Percentiles rank a stretch among this genome's conserved stretches.
phyloP scores from a whole-genome alignment of 37 sponge, comb jelly and placozoan species.

The Halisarca cf. caerulea region DNA sequence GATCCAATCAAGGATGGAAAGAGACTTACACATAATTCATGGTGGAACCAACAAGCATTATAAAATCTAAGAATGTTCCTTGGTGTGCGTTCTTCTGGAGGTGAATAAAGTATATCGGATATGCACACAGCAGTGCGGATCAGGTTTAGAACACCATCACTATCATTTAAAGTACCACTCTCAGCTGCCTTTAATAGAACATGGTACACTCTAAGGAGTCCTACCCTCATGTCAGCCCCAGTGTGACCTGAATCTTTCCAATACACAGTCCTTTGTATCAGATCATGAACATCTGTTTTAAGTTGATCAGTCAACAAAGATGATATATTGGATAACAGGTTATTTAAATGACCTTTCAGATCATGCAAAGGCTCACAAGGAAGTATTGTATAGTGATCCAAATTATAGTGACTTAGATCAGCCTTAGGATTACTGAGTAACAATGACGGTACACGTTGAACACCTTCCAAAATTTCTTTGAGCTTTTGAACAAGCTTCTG shows the following conservation, averaged over 20 bases:
- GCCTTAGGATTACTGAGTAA: constrained; percentile 21
- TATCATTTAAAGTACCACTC: too few relatives aligned
- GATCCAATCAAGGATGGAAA: neutral
- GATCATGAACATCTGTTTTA: neutral
- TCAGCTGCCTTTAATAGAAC: too few relatives aligned
- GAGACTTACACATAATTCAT: neutral
- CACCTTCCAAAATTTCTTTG: constrained; percentile 14
- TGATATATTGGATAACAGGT: neutral
- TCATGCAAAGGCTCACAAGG: constrained; percentile 33
- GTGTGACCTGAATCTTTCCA: neutral
- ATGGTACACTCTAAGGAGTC: too few relatives aligned
- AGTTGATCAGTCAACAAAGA: neutral
- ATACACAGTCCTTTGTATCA: neutral
- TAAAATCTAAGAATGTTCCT: constrained; percentile 18
- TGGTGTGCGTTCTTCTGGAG: constrained; percentile 13
- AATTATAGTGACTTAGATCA: neutral
- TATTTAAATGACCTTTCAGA: constrained; percentile 29
- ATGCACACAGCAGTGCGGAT: neutral
- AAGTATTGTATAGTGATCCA: constrained; percentile 9
- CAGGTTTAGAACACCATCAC: neutral
- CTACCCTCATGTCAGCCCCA: neutral
- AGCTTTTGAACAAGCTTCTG: neutral
- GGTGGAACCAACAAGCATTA: constrained; percentile 27
- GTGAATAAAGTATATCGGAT: constrained; percentile 15
- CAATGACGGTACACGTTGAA: constrained; percentile 40